Evolutionary conservation across 2,888 invertebrate genomes (phyloP).

Genomic region (Eupithecia vulgata): DNA sequence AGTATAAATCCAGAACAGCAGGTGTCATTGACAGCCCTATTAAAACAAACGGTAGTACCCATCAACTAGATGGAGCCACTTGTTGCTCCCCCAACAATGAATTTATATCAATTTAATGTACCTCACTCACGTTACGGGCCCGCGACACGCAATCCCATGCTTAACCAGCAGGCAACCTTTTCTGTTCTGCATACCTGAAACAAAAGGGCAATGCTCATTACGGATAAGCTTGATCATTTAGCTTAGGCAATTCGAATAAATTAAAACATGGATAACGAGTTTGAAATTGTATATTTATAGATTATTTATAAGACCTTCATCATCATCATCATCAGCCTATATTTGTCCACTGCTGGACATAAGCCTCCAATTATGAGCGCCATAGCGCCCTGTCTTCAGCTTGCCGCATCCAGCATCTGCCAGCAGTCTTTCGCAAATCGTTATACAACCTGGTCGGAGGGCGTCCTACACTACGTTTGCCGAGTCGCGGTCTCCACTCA

Average conservation of each 20-base stretch:
- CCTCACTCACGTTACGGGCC: conserved; percentile 41
- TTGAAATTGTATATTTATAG: too few species aligned
- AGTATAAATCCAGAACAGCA: neutral
- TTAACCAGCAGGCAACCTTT: conserved; percentile 11
- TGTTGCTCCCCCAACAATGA: conserved; percentile 82
- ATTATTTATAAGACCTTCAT: too few species aligned
- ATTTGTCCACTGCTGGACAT: too few species aligned
- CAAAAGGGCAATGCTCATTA: conserved; percentile 19
- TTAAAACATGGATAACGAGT: neutral
- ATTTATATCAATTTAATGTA: conserved; percentile 63
- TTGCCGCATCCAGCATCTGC: too few species aligned
- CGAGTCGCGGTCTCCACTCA: too few species aligned
- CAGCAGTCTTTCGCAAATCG: too few species aligned
- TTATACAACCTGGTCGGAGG: too few species aligned
- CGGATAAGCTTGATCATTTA: neutral
- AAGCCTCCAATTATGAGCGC: too few species aligned
- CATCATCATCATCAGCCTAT: too few species aligned
- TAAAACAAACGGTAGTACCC: conserved; percentile 56
- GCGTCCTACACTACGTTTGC: too few species aligned
- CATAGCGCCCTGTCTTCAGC: too few species aligned
- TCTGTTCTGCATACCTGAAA: conserved; percentile 29
- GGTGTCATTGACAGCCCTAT: conserved; percentile 65
- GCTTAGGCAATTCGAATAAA: neutral
- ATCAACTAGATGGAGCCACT: conserved; percentile 62
- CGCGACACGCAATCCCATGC: conserved; percentile 45